Conservation (phyloP, 2,888 invertebrate species). For the Siphonodentalium dalli region DNA sequence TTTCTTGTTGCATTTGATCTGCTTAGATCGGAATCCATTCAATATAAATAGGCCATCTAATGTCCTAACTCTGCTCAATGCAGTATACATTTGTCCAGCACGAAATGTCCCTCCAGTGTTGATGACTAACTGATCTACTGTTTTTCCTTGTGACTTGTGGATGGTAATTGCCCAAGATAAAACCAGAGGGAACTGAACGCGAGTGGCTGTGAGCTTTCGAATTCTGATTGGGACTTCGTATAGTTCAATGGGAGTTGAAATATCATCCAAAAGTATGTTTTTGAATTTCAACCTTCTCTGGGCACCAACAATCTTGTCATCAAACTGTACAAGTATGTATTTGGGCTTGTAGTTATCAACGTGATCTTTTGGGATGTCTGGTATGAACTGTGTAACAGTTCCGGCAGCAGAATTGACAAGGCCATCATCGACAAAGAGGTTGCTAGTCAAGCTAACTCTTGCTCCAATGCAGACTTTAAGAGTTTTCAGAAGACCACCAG, state of each 20-base stretch:
- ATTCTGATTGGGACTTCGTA: slow-evolving; percentile 1
- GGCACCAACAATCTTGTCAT: slow-evolving; percentile 23
- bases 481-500: not conserved
- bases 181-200: slow-evolving; percentile 7
- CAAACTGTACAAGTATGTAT: slow-evolving; percentile 25
- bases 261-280: not conserved
- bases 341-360: slow-evolving; percentile 13
- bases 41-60: slow-evolving; percentile 10
- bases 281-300: too few species aligned
- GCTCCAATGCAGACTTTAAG: not conserved
- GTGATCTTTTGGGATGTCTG: not conserved
- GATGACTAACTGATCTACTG: slow-evolving; percentile 12
- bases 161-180: slow-evolving; percentile 16
- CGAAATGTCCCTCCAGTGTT: slow-evolving; percentile 5
- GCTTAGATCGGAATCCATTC: too few species aligned
- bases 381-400: not conserved
- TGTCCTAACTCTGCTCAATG: slow-evolving; percentile 11
- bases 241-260: slow-evolving; percentile 2
- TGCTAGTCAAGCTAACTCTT: slow-evolving; percentile 5
- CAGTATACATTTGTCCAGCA: slow-evolving; percentile 12
- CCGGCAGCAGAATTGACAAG: slow-evolving; percentile 11
- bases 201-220: not conserved
- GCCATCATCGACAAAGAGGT: slow-evolving; percentile 10
- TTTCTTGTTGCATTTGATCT: too few species aligned
- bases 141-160: slow-evolving; percentile 18